These are phyloP conservation scores for Brachionus rubens DNA, from an alignment of 1,140 invertebrate genomes.

Conservation along the genomic window DNA sequence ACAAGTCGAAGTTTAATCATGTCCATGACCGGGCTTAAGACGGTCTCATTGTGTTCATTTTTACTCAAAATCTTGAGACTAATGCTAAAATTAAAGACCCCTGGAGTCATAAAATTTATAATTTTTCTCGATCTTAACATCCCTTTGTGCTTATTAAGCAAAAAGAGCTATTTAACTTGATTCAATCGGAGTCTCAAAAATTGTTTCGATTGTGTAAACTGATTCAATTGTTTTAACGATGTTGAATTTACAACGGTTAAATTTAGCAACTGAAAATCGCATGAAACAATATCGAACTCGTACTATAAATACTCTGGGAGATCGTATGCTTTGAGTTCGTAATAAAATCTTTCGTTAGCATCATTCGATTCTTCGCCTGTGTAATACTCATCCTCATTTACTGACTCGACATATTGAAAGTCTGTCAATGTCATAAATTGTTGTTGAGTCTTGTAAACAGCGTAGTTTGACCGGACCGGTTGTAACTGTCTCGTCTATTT, in stretches of 20 bases:
- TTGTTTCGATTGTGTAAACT: not conserved
- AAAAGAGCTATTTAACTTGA: slow-evolving; percentile 27
- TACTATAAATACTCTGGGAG: not conserved
- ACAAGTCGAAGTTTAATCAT: not conserved
- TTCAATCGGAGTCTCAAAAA: not conserved
- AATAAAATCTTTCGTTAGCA: slow-evolving; percentile 35
- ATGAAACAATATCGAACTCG: not conserved
- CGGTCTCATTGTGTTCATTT: slow-evolving; percentile 14
- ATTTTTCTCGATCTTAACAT: slow-evolving; percentile 28
- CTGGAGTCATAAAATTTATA: slow-evolving; percentile 24
- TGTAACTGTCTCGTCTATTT: too few relatives aligned
- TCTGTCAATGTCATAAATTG: not conserved
- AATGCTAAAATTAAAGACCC: slow-evolving; percentile 21
- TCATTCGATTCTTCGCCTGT: slow-evolving; percentile 21
- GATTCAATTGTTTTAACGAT: not conserved
- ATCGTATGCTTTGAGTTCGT: not conserved
- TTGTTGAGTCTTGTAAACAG: not conserved
- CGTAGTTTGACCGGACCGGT: not conserved
- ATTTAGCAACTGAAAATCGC: not conserved
- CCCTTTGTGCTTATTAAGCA: slow-evolving; percentile 32
- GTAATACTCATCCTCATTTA: slow-evolving; percentile 37
- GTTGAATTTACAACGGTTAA: not conserved
- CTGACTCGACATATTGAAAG: not conserved
- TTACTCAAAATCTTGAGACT: slow-evolving; percentile 9
- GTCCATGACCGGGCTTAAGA: not conserved